phyloP scores from a whole-genome alignment of 2,797 vertebrate genomes.

The Apodemus agrarius region DNA sequence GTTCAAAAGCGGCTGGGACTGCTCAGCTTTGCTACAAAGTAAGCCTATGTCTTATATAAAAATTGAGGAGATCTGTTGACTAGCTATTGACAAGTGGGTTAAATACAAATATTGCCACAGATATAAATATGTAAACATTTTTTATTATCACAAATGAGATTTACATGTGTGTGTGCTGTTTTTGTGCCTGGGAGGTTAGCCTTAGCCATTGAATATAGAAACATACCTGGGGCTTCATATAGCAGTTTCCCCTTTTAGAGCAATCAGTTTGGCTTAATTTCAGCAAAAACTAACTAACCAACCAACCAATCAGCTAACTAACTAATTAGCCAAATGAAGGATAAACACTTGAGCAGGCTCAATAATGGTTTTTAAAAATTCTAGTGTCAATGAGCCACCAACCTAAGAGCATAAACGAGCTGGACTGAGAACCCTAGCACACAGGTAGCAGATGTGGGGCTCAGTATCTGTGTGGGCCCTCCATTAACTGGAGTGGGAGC shows the following conservation, averaged over 20 bases:
- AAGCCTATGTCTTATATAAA: neutral
- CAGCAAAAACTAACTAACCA: neutral
- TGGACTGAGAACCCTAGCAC: neutral
- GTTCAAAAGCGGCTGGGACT: neutral
- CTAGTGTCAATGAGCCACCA: neutral
- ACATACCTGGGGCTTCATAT: neutral
- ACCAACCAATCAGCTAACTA: neutral
- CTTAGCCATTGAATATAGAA: neutral
- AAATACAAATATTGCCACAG: neutral
- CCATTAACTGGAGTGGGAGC: neutral
- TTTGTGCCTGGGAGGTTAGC: neutral
- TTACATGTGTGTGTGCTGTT: neutral
- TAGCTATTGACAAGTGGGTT: neutral
- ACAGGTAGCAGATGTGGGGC: neutral
- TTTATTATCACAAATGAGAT: neutral
- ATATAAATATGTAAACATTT: neutral
- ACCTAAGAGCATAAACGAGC: neutral
- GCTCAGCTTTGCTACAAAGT: neutral
- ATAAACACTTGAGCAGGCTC: neutral
- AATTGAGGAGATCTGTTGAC: neutral
- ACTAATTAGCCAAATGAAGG: neutral
- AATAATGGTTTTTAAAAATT: neutral
- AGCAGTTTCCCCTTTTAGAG: neutral
- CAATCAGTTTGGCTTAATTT: neutral
- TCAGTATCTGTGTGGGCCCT: no score